These are phyloP conservation scores for Spheniscus humboldti DNA, from an alignment of 2,797 vertebrate genomes.

Conservation along the genomic window DNA sequence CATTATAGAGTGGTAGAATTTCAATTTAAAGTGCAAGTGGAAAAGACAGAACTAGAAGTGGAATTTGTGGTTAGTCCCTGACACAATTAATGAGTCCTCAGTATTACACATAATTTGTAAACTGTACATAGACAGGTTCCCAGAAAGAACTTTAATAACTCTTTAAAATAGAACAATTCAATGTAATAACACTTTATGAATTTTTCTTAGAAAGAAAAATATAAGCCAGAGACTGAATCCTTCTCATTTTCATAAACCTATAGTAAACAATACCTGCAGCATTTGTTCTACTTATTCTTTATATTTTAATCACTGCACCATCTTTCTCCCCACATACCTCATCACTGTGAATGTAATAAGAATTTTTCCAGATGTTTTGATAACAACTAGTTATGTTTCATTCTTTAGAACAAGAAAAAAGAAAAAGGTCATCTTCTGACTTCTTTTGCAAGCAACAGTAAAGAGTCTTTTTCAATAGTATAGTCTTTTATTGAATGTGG, in stretches of 20 bases:
- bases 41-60: background rate
- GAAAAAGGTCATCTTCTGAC: background rate
- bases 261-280: background rate
- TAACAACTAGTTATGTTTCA: background rate
- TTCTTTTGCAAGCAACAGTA: background rate
- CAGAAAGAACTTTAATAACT: background rate
- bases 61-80: background rate
- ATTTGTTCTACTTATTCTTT: background rate
- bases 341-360: background rate
- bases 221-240: background rate
- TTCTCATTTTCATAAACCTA: background rate
- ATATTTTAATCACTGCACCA: background rate
- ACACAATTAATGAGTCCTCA: background rate
- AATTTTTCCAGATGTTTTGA: background rate
- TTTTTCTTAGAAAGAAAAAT: background rate
- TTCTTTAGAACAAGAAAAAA: background rate
- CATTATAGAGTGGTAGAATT: background rate
- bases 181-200: background rate
- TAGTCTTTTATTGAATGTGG: background rate
- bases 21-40: background rate
- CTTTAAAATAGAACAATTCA: background rate
- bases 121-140: background rate
- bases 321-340: background rate
- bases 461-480: background rate
- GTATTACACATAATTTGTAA: accelerated